Evolutionary conservation across 2,888 invertebrate species (phyloP).

Genomic region (Villa cingulata): DNA sequence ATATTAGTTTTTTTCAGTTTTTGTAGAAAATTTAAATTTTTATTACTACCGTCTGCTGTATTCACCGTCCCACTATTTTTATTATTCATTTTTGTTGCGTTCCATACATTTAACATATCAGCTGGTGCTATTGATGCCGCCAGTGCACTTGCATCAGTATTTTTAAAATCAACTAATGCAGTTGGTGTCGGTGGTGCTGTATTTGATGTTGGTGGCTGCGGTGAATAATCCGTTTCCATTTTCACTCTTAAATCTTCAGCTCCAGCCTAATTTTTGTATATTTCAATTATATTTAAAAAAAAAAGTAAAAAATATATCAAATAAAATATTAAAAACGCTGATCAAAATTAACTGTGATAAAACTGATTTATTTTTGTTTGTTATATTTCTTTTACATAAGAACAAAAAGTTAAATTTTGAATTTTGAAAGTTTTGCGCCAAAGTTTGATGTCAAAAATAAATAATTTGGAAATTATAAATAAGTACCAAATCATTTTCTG

Average conservation of each 20-base stretch:
- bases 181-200: slow-evolving; percentile 43
- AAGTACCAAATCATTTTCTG: background rate
- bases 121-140: slow-evolving; percentile 38
- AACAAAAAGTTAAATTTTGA: background rate
- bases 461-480: background rate
- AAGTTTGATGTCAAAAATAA: slow-evolving; percentile 1
- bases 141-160: slow-evolving; percentile 27
- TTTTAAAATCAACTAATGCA: slow-evolving; percentile 31
- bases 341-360: too few relatives aligned
- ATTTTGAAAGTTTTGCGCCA: slow-evolving; percentile 18
- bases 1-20: background rate
- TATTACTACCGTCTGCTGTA: slow-evolving; percentile 62
- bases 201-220: slow-evolving; percentile 45
- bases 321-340: background rate
- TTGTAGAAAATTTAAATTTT: background rate
- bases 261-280: slow-evolving; percentile 24
- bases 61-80: slow-evolving; percentile 65
- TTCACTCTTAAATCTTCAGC: slow-evolving; percentile 65
- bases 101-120: slow-evolving; percentile 46
- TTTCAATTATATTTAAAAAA: background rate
- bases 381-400: background rate
- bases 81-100: slow-evolving; percentile 48
- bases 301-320: background rate
- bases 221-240: slow-evolving; percentile 41
- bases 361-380: background rate